Conservation (phyloP, 2,888 invertebrate species). For the Hyposoter didymator region DNA sequence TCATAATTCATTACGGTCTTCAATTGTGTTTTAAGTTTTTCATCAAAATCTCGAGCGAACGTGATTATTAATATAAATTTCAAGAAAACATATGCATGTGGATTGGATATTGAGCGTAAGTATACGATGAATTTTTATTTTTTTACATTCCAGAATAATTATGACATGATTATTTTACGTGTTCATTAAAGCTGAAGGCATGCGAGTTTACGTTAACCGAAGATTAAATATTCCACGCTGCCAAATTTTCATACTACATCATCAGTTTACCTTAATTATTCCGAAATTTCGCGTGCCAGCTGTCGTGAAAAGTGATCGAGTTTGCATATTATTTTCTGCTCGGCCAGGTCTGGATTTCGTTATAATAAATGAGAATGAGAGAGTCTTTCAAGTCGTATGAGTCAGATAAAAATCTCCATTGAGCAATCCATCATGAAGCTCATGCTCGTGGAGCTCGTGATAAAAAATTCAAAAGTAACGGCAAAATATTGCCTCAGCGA, state of each 20-base stretch:
- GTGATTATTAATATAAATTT: not conserved
- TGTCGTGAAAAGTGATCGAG: constrained; percentile 24
- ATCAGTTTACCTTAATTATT: constrained; percentile 12
- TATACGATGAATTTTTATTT: not conserved
- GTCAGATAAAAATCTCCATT: constrained; percentile 30
- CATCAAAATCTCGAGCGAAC: not conserved
- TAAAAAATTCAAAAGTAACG: constrained; percentile 55
- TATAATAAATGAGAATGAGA: constrained; percentile 28
- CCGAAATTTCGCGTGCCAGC: constrained; percentile 1
- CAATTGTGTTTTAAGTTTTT: too few relatives aligned
- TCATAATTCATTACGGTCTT: not conserved
- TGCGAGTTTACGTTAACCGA: not conserved
- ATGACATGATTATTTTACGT: not conserved
- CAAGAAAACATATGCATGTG: not conserved
- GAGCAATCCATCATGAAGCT: constrained; percentile 46
- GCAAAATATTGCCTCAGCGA: constrained; percentile 47
- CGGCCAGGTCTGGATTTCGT: constrained; percentile 12
- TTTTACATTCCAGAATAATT: not conserved
- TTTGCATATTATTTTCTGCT: constrained; percentile 27
- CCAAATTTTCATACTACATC: constrained; percentile 5
- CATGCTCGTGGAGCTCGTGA: constrained; percentile 14
- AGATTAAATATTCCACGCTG: not conserved
- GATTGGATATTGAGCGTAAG: not conserved
- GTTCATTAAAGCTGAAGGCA: not conserved
- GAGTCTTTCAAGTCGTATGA: constrained; percentile 16